These are phyloP conservation scores for Dinoponera quadriceps DNA, from an alignment of 1,140 invertebrate species.

Conservation along the genomic window DNA sequence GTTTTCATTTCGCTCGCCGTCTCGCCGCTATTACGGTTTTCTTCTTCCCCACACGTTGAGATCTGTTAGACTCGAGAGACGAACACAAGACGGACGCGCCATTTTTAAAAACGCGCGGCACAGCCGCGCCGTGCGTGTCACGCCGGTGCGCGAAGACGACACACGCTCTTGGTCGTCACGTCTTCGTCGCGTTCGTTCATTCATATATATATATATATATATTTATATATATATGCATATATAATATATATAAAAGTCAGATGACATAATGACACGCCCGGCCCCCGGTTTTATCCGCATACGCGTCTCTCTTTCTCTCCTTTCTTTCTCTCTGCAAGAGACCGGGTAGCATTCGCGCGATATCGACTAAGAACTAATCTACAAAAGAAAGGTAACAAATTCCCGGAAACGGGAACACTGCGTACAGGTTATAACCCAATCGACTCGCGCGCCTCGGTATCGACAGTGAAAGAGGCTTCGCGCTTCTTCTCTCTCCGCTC, in stretches of 20 bases:
- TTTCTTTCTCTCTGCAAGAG: no score
- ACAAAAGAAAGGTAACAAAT: conserved; percentile 84
- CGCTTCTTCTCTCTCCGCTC: not conserved
- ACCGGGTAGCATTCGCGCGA: conserved; percentile 75
- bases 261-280: conserved; percentile 71
- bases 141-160: conserved; percentile 41
- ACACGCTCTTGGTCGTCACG: conserved; percentile 30
- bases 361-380: conserved; percentile 83
- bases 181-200: conserved; percentile 48
- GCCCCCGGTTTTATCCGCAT: not conserved
- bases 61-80: conserved; percentile 67
- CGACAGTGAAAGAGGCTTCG: conserved; percentile 77
- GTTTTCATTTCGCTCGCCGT: conserved; percentile 54
- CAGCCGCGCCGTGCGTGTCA: conserved; percentile 60
- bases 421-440: conserved; percentile 79
- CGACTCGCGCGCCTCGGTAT: conserved; percentile 76
- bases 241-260: conserved; percentile 76
- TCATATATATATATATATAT: conserved; percentile 53
- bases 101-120: conserved; percentile 53
- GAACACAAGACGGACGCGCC: conserved; percentile 66
- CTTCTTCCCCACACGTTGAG: conserved; percentile 63
- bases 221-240: conserved; percentile 21
- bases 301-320: not conserved
- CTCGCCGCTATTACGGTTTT: conserved; percentile 54
- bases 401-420: conserved; percentile 78